Percentiles rank a stretch among this genome's conserved stretches.
phyloP scores from a whole-genome alignment of 2,113 vertebrate genomes.

The Stomatorhinus ivindoensis region DNA sequence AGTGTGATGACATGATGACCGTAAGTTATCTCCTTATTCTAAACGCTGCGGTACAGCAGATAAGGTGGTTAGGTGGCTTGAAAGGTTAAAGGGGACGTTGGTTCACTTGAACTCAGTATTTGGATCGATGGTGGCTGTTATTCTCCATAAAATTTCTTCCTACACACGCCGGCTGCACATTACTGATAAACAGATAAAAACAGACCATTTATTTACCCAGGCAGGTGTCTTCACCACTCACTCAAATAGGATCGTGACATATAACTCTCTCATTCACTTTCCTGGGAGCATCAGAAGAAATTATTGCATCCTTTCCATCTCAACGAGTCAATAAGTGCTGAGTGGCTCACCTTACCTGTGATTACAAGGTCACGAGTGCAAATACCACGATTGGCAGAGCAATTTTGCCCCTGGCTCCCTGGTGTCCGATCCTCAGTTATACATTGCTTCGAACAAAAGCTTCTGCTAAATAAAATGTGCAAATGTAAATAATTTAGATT shows the following conservation, averaged over 20 bases:
- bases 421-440: not conserved
- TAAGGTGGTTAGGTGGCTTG: not conserved
- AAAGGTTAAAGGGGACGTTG: not conserved
- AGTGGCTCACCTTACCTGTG: not conserved
- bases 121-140: not conserved
- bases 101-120: not conserved
- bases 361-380: not conserved
- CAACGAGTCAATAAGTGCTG: not conserved
- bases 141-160: not conserved
- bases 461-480: not conserved
- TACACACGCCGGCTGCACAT: not conserved
- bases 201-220: not conserved
- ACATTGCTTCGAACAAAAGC: not conserved
- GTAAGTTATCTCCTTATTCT: conserved; percentile 50
- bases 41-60: not conserved
- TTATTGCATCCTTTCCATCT: not conserved
- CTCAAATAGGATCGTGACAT: not conserved
- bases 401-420: not conserved
- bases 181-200: not conserved
- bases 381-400: not conserved
- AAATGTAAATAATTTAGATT: not conserved
- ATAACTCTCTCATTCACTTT: not conserved
- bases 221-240: not conserved
- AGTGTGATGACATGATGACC: conserved; percentile 99
- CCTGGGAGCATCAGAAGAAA: not conserved